These are phyloP conservation scores for Spodoptera littoralis DNA, from an alignment of 2,888 invertebrate genomes.

Conservation along the genomic window DNA sequence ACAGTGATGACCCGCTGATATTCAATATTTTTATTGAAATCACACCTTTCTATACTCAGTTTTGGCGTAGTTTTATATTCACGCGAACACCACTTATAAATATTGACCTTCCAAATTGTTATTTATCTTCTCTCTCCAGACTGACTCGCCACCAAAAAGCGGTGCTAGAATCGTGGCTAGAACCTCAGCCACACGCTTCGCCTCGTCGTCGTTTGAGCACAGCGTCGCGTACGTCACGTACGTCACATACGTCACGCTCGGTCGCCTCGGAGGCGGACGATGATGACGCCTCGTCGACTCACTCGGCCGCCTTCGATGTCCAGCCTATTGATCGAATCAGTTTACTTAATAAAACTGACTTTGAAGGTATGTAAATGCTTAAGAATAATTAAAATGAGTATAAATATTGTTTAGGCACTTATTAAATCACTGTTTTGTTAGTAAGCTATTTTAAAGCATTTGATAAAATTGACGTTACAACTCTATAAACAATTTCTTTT, in stretches of 20 bases:
- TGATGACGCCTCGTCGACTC: conserved; percentile 57
- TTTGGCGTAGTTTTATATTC: too few relatives aligned
- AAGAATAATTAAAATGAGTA: too few relatives aligned
- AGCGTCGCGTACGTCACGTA: conserved; percentile 48
- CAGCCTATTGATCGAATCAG: conserved; percentile 82
- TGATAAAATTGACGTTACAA: too few relatives aligned
- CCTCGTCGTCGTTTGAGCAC: conserved; percentile 34
- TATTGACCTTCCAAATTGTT: too few relatives aligned
- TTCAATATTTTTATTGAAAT: too few relatives aligned
- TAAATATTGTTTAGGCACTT: background rate
- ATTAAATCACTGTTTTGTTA: background rate
- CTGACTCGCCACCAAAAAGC: conserved; percentile 85
- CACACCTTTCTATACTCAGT: too few relatives aligned
- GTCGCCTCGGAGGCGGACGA: conserved; percentile 53
- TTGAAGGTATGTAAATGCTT: conserved; percentile 75
- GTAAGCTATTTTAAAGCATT: too few relatives aligned
- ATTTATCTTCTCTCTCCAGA: conserved; percentile 58
- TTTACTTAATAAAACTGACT: conserved; percentile 81
- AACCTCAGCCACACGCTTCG: conserved; percentile 49
- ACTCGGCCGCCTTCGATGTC: conserved; percentile 67
- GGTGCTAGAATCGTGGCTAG: conserved; percentile 74
- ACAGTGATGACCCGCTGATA: too few relatives aligned
- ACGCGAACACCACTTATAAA: too few relatives aligned
- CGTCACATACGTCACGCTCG: conserved; percentile 44
- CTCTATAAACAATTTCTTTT: too few relatives aligned